phyloP scores from a whole-genome alignment of 1,140 invertebrate genomes.

The Saxidomus purpurata region DNA sequence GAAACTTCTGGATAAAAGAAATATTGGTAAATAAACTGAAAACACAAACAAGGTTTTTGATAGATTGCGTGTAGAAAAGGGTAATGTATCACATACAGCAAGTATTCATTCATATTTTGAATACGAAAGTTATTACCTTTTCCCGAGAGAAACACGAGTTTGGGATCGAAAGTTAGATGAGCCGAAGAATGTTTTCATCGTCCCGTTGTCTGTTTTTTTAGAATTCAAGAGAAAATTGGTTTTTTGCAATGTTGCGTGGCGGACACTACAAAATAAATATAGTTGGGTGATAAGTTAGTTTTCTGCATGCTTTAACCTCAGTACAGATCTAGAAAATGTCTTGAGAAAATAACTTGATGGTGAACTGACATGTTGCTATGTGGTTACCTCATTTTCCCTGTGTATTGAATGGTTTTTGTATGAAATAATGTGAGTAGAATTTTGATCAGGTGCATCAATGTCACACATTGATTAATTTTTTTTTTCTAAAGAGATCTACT shows the following conservation, averaged over 20 bases:
- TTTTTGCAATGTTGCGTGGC: constrained; percentile 60
- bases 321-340: neutral
- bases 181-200: constrained; percentile 49
- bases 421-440: constrained; percentile 9
- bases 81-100: too few relatives aligned
- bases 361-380: constrained; percentile 16
- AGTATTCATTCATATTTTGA: neutral
- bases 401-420: constrained; percentile 17
- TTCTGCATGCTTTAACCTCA: constrained; percentile 38
- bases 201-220: constrained; percentile 56
- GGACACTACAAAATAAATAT: constrained; percentile 53
- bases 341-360: constrained; percentile 1
- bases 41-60: too few relatives aligned
- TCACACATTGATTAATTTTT: too few relatives aligned
- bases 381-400: neutral
- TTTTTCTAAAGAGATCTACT: too few relatives aligned
- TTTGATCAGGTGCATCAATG: neutral
- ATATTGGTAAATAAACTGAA: too few relatives aligned
- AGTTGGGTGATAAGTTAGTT: constrained; percentile 45
- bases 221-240: constrained; percentile 49
- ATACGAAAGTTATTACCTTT: neutral
- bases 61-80: too few relatives aligned
- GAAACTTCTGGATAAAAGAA: too few relatives aligned
- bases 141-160: constrained; percentile 12
- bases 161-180: constrained; percentile 23